These are phyloP conservation scores for Drosophila formosana DNA, from an alignment of 2,888 invertebrate genomes.

Conservation along the genomic window DNA sequence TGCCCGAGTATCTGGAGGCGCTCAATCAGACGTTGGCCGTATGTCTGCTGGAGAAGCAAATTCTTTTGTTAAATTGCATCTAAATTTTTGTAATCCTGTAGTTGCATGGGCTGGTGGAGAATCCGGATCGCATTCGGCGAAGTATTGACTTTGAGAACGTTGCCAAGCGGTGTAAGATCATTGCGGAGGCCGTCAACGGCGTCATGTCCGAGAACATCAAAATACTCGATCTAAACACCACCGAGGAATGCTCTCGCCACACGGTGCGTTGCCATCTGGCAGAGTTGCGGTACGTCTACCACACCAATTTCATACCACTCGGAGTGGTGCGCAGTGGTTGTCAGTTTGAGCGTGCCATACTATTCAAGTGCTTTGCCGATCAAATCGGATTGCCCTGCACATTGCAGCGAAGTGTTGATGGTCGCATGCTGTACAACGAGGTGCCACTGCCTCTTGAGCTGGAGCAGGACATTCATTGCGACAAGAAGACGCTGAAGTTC, in stretches of 20 bases:
- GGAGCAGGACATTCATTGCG: constrained; percentile 77
- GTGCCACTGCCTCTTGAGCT: constrained; percentile 86
- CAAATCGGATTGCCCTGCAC: constrained; percentile 88
- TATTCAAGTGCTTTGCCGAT: constrained; percentile 89
- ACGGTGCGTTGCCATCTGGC: constrained; percentile 85
- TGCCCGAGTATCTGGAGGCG: constrained; percentile 66
- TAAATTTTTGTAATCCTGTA: constrained; percentile 4
- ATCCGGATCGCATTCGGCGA: constrained; percentile 59
- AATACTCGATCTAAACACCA: constrained; percentile 75
- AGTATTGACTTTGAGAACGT: constrained; percentile 81
- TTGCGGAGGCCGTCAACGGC: constrained; percentile 86
- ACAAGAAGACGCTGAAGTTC: constrained; percentile 70
- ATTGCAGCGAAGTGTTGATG: constrained; percentile 86
- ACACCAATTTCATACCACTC: constrained; percentile 87
- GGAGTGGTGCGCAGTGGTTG: constrained; percentile 87
- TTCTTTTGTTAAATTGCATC: not conserved
- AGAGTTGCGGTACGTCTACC: constrained; percentile 85
- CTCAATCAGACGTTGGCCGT: constrained; percentile 68
- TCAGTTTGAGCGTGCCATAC: constrained; percentile 87
- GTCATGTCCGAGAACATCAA: constrained; percentile 66
- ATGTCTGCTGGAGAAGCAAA: not conserved
- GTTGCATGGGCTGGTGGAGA: constrained; percentile 68
- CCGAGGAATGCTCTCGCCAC: constrained; percentile 86
- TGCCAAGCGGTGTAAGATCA: constrained; percentile 79
- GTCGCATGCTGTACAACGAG: constrained; percentile 88